Evolutionary conservation across 2,797 vertebrate species (phyloP).

Genomic region (Champsocephalus gunnari): DNA sequence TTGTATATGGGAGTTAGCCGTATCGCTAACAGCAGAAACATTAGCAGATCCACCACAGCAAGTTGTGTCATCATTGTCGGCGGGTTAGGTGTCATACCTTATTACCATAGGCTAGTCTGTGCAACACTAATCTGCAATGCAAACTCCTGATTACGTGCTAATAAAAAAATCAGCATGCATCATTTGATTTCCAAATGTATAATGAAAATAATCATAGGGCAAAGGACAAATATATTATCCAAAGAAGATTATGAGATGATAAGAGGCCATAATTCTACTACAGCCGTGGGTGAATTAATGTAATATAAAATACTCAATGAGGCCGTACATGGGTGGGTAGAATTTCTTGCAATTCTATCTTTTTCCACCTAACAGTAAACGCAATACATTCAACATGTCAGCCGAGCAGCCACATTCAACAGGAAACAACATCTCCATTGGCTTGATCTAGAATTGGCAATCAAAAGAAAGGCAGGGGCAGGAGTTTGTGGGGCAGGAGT

Average conservation of each 20-base stretch:
- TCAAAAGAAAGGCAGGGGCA: slow-evolving; percentile 19
- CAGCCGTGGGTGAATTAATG: slow-evolving; percentile 57
- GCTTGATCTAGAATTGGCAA: slow-evolving; percentile 10
- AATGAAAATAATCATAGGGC: slow-evolving; percentile 79
- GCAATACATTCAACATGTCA: too few species aligned
- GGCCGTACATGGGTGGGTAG: background rate
- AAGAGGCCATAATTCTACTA: slow-evolving; percentile 58
- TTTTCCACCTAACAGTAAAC: background rate
- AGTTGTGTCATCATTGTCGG: slow-evolving; percentile 14
- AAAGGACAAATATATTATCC: slow-evolving; percentile 81
- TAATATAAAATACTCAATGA: slow-evolving; percentile 36
- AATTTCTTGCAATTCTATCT: background rate
- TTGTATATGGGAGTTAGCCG: slow-evolving; percentile 10
- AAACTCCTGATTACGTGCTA: slow-evolving; percentile 73
- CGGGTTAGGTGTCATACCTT: slow-evolving; percentile 18
- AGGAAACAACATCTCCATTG: slow-evolving; percentile 18
- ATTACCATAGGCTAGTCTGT: too few species aligned
- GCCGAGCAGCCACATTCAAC: slow-evolving; percentile 3
- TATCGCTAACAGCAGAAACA: slow-evolving; percentile 10
- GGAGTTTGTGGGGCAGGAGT: slow-evolving; percentile 27
- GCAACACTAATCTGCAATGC: slow-evolving; percentile 59
- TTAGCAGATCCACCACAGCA: slow-evolving; percentile 21
- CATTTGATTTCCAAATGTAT: slow-evolving; percentile 67
- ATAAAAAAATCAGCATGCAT: slow-evolving; percentile 77
- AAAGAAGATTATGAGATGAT: slow-evolving; percentile 67